Evolutionary conservation across 2,113 vertebrate genomes (phyloP).

Genomic region (Saccopteryx leptura): DNA sequence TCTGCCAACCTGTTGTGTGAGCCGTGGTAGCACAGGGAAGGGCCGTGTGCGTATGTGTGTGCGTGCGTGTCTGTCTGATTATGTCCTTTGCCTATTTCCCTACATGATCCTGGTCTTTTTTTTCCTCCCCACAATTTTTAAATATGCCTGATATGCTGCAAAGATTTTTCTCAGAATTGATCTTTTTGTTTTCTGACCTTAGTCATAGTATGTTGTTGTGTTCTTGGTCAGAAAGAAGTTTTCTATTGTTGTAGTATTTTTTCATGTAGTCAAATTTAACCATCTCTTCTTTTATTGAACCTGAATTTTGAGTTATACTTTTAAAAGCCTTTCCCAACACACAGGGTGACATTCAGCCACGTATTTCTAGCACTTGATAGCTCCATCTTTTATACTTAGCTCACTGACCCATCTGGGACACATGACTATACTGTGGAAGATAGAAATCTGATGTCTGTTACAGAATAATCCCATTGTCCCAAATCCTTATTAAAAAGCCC

Average conservation of each 20-base stretch:
- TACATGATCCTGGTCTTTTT: neutral
- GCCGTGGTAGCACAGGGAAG: neutral
- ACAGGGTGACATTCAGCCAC: neutral
- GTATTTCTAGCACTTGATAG: neutral
- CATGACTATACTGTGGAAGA: too few species aligned
- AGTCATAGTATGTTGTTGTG: neutral
- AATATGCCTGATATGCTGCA: neutral
- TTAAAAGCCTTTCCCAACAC: neutral
- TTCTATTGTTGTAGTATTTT: too few species aligned
- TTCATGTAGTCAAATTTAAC: neutral
- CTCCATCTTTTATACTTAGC: rapidly evolving
- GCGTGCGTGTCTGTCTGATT: neutral
- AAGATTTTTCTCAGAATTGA: neutral
- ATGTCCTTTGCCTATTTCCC: neutral
- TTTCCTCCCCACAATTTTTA: neutral
- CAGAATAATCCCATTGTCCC: neutral
- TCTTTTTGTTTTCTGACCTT: neutral
- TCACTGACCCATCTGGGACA: neutral
- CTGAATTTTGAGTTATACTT: neutral
- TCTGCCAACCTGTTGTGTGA: neutral
- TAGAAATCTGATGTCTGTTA: neutral
- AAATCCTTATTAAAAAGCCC: neutral
- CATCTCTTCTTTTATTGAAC: neutral
- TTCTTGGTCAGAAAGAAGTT: neutral
- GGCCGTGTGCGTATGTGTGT: neutral